Conservation (phyloP, 2,797 vertebrate genomes). For the Mus caroli region DNA sequence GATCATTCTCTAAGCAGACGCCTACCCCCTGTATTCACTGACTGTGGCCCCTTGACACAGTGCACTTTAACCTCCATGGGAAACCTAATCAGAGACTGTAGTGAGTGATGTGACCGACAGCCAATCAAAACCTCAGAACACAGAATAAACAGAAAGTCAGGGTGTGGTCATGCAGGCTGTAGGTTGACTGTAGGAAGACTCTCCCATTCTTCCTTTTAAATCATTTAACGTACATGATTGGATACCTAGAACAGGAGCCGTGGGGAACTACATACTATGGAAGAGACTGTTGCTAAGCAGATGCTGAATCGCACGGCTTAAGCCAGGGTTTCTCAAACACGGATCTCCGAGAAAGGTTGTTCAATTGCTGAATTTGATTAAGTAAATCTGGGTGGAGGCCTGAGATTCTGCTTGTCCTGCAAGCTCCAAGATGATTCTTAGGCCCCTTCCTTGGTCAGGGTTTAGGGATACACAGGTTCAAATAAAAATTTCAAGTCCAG, state of each 20-base stretch:
- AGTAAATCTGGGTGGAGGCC: neutral
- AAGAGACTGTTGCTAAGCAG: neutral
- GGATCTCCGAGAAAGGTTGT: neutral
- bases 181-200: neutral
- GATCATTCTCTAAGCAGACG: neutral
- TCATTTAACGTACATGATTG: neutral
- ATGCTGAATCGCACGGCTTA: neutral
- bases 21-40: neutral
- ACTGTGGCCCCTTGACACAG: neutral
- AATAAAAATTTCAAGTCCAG: neutral
- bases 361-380: neutral
- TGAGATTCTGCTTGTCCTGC: neutral
- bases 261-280: neutral
- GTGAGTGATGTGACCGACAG: neutral
- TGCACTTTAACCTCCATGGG: neutral
- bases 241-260: neutral
- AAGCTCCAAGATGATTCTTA: neutral
- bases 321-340: neutral
- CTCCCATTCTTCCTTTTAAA: neutral
- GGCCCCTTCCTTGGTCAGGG: neutral
- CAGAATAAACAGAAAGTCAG: neutral
- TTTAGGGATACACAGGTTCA: neutral
- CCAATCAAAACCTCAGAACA: constrained; percentile 30
- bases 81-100: neutral
- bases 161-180: neutral